Evolutionary conservation across 2,888 invertebrate species (phyloP).

Genomic region (Drosophila falleni): DNA sequence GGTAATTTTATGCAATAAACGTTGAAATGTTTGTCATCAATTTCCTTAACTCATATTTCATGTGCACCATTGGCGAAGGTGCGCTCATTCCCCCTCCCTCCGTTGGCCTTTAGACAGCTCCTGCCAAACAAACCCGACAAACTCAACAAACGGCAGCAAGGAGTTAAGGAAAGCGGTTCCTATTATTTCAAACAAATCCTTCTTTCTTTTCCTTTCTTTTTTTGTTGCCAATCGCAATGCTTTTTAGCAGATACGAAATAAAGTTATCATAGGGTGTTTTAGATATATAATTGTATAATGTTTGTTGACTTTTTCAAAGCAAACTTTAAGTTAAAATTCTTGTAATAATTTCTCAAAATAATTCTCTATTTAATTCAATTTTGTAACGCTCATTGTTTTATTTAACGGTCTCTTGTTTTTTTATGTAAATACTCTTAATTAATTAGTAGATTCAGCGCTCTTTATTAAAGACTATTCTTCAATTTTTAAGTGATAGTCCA

Average conservation of each 20-base stretch:
- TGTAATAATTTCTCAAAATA: no score
- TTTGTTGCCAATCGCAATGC: slow-evolving; percentile 40
- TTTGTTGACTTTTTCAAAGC: no score
- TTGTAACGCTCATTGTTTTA: no score
- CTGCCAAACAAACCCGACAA: slow-evolving; percentile 6
- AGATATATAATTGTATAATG: no score
- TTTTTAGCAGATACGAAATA: slow-evolving; percentile 31
- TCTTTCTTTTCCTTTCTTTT: slow-evolving; percentile 21
- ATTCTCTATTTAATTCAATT: no score
- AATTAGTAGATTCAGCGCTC: no score
- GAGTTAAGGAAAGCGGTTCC: slow-evolving; percentile 22
- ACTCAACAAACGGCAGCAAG: slow-evolving; percentile 19
- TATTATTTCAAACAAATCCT: slow-evolving; percentile 56
- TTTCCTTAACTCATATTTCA: slow-evolving; percentile 80
- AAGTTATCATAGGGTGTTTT: slow-evolving; percentile 40
- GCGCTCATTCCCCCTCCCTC: neutral
- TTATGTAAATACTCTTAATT: no score
- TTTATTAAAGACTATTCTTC: no score
- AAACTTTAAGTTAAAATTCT: no score
- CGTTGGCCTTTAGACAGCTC: neutral
- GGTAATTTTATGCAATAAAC: slow-evolving; percentile 81
- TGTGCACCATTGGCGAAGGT: slow-evolving; percentile 62
- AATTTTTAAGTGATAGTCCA: neutral
- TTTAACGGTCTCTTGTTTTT: no score
- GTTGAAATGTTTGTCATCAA: slow-evolving; percentile 80